Evolutionary conservation across 2,888 invertebrate genomes (phyloP), one percentile per base, ranked within the genome.

Genomic region (Aphrophora alni): DNA sequence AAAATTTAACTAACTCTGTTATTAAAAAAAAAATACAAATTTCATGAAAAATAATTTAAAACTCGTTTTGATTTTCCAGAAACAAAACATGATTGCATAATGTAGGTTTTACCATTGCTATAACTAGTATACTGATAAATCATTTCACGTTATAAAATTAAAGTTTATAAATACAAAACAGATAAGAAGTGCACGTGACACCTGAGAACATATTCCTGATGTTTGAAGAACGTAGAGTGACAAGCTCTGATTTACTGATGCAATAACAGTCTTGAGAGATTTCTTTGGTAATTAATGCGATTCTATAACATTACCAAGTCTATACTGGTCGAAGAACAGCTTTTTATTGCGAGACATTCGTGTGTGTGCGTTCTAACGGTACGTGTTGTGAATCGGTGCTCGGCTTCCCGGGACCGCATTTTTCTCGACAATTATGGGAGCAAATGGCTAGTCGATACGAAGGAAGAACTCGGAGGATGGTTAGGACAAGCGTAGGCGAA

Each of bases 261-360:
- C 59, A 59, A 59, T 59, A 59, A 59, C 12, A 59, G 59, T 59
- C 59, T 21, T 21, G 21, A 59, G 21, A 21, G 21, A 21, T 59
- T 21, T 59, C 21, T 59, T 59, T 3, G 21, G 59, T 59, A 59
- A 59, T 59, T n/a, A 59, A 59, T 59, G 59, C 59, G 7, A 59
- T 59, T 3, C 59, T 44, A 44, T 44, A 44, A 17, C 44, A 44
- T 44, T 44, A 44, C 44, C 1, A n/a, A 21, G 59, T 59, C 59
- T 10, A 10, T 21, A 59, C 59, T 21, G 59, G 59, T 59, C 59
- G 4, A 14, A 59, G 59, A 59, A 59, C 59, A 59, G 21, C 59
- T 59, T 59, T 59, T 59, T 59, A 59, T 59, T 21, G 59, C 59
- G 59, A 59, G 59, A 59, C 59, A 59, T 59, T 59, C 21, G 59